phyloP scores from a whole-genome alignment of 2,888 invertebrate genomes.

The Cyrtodaria siliqua region DNA sequence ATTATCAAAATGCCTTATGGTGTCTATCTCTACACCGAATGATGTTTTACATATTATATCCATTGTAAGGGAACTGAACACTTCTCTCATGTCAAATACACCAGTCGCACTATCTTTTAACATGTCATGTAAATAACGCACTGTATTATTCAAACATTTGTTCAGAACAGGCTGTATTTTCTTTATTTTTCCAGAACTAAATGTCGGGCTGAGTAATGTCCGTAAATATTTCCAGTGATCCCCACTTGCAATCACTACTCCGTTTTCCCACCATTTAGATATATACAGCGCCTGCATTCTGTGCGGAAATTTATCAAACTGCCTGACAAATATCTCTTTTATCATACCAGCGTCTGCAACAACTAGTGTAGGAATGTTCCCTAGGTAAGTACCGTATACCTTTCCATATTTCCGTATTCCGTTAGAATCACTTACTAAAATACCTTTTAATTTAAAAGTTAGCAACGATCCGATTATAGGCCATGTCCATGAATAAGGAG shows the following conservation, averaged over 20 bases:
- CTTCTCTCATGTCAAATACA: constrained; percentile 36
- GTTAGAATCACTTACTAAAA: constrained; percentile 36
- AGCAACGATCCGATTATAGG: constrained; percentile 42
- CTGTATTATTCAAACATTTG: constrained; percentile 29
- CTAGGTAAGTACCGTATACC: constrained; percentile 47
- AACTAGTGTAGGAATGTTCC: constrained; percentile 53
- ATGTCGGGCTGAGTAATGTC: constrained; percentile 54
- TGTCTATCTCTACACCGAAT: constrained; percentile 66
- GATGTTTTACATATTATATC: constrained; percentile 68
- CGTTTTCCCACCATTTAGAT: constrained; percentile 48
- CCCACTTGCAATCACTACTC: constrained; percentile 46
- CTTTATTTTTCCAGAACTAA: constrained; percentile 59
- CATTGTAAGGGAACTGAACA: constrained; percentile 64
- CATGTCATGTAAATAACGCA: constrained; percentile 21
- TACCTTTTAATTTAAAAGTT: constrained; percentile 30
- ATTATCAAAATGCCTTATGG: constrained; percentile 52
- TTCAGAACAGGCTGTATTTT: constrained; percentile 41
- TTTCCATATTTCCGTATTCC: constrained; percentile 37
- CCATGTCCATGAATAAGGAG: constrained; percentile 23
- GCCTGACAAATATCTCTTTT: constrained; percentile 61
- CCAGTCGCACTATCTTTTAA: background rate
- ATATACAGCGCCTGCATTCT: constrained; percentile 50
- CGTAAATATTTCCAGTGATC: constrained; percentile 67
- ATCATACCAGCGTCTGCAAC: constrained; percentile 65
- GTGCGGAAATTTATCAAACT: constrained; percentile 62